phyloP scores from a whole-genome alignment of 2,888 invertebrate genomes.

The Cyaniris semiargus region DNA sequence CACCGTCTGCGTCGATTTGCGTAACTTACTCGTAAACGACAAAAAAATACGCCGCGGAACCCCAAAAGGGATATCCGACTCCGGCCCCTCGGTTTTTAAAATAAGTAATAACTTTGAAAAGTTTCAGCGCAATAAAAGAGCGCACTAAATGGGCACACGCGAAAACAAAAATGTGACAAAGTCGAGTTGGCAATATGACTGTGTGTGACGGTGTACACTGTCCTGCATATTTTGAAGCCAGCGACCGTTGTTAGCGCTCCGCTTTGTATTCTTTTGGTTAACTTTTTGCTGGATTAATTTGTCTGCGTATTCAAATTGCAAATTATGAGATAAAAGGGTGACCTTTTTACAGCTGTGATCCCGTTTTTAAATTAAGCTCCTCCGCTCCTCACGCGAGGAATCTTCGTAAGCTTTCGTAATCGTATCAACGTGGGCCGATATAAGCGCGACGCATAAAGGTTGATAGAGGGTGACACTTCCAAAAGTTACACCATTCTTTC shows the following conservation, averaged over 20 bases:
- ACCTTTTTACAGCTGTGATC: constrained; percentile 56
- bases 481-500: constrained; percentile 59
- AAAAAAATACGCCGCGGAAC: constrained; percentile 39
- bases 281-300: constrained; percentile 75
- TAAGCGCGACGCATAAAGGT: constrained; percentile 52
- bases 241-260: constrained; percentile 55
- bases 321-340: constrained; percentile 72
- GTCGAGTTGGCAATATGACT: constrained; percentile 47
- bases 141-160: constrained; percentile 40
- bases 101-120: constrained; percentile 38
- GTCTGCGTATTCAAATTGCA: constrained; percentile 78
- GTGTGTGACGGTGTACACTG: constrained; percentile 49
- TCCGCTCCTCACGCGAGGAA: constrained; percentile 25
- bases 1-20: constrained; percentile 25
- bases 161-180: constrained; percentile 48
- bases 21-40: neutral
- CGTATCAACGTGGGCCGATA: constrained; percentile 48
- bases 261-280: constrained; percentile 67
- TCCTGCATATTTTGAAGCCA: constrained; percentile 63
- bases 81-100: neutral
- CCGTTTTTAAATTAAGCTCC: constrained; percentile 43
- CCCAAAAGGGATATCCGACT: constrained; percentile 30
- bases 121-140: constrained; percentile 35
- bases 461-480: constrained; percentile 63
- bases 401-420: constrained; percentile 40